phyloP scores from a whole-genome alignment of 2,797 vertebrate species.

The Molossus alvarezi region DNA sequence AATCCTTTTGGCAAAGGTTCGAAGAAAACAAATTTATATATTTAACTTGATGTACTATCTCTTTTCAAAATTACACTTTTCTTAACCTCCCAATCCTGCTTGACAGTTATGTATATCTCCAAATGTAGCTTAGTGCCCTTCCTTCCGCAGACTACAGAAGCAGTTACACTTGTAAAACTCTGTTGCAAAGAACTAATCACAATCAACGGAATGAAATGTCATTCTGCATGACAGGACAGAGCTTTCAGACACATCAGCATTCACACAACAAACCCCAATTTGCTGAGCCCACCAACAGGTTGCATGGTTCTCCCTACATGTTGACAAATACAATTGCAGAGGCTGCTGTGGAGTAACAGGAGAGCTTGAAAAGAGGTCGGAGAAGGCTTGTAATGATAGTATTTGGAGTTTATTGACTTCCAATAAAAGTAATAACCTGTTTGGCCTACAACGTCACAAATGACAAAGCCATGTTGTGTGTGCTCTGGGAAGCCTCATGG shows the following conservation, averaged over 20 bases:
- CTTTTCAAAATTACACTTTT: slow-evolving; percentile 27
- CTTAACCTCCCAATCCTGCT: slow-evolving; percentile 14
- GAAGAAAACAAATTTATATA: slow-evolving; percentile 46
- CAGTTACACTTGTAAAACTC: slow-evolving; percentile 77
- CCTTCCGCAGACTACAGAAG: slow-evolving; percentile 69
- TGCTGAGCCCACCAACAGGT: slow-evolving; percentile 72
- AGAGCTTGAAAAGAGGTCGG: slow-evolving; percentile 76
- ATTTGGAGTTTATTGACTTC: slow-evolving; percentile 86
- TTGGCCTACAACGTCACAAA: slow-evolving; percentile 77
- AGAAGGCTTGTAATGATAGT: slow-evolving; percentile 86
- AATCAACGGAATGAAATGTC: slow-evolving; percentile 77
- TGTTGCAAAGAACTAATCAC: slow-evolving; percentile 76
- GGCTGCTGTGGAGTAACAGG: slow-evolving; percentile 76
- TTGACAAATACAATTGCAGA: slow-evolving; percentile 78
- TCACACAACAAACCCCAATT: slow-evolving; percentile 61
- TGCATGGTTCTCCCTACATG: slow-evolving; percentile 59
- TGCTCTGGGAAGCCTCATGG: slow-evolving; percentile 77
- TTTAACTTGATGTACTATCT: slow-evolving; percentile 24
- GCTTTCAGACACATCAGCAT: slow-evolving; percentile 21
- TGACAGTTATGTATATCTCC: slow-evolving; percentile 52
- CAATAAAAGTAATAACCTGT: slow-evolving; percentile 86
- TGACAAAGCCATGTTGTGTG: slow-evolving; percentile 63
- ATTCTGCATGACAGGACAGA: slow-evolving; percentile 64
- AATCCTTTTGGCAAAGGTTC: slow-evolving; percentile 15
- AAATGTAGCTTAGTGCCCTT: slow-evolving; percentile 15